Evolutionary conservation across 2,113 vertebrate genomes (phyloP).

Genomic region (Platysternon megacephalum): DNA sequence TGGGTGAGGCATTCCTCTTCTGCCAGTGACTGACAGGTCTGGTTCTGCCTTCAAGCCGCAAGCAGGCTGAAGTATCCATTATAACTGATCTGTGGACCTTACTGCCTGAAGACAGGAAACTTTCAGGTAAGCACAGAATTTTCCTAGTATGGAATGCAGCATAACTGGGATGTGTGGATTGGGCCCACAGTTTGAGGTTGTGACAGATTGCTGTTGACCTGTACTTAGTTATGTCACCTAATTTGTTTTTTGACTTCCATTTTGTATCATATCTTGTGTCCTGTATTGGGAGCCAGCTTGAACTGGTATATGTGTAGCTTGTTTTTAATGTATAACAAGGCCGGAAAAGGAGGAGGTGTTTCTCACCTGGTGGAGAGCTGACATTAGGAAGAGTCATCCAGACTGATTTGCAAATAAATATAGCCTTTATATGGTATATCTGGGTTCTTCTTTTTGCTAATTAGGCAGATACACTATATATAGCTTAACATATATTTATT

Average conservation of each 20-base stretch:
- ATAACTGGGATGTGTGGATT: not conserved
- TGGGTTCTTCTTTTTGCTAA: not conserved
- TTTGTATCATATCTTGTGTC: not conserved
- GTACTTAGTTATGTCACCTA: not conserved
- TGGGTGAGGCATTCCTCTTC: not conserved
- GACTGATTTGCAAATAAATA: not conserved
- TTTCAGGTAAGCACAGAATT: not conserved
- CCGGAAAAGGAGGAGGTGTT: not conserved
- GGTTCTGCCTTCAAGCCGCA: too few relatives aligned
- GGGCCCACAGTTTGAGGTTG: not conserved
- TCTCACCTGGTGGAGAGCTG: not conserved
- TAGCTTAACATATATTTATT: not conserved
- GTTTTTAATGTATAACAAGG: not conserved
- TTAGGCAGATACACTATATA: not conserved
- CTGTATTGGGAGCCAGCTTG: not conserved
- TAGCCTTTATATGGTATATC: not conserved
- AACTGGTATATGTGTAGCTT: not conserved
- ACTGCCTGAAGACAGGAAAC: not conserved
- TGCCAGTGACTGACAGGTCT: too few relatives aligned
- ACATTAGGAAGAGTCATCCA: not conserved
- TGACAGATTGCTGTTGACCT: not conserved
- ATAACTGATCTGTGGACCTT: not conserved
- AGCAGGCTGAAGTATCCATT: not conserved
- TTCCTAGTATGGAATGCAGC: not conserved
- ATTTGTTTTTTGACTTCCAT: not conserved